Evolutionary conservation across 1,140 invertebrate genomes (phyloP), one percentile per base, ranked within the genome.

Genomic region (Cotesia typhae): DNA sequence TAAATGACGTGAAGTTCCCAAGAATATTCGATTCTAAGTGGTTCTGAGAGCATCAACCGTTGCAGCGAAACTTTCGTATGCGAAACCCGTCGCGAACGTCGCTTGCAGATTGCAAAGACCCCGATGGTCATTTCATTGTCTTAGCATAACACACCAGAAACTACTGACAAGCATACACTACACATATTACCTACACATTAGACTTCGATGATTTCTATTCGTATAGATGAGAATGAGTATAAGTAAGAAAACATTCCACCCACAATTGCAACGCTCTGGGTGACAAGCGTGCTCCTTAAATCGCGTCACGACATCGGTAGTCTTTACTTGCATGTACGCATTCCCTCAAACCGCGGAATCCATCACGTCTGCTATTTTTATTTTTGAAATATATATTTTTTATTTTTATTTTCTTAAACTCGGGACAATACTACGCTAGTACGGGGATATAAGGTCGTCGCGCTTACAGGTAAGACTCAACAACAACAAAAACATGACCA

Each of bases 291-390:
- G 61, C 72, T 69, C 41, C 67, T 68, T 69, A 73, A 73, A 73
- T 73, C 72, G 66, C 73, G 74, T 74, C 6, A 37, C 55, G 73
- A 20, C 53, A 20, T 73, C 75, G 65, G 60, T 69, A 47, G 41
- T 10, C 60, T 37, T 64, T 73, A 61, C 28, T 28, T 28, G 2
- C 28, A 28, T 28, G 28, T 28, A 28, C 28, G 73, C 75, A 75
- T 77, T 74, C 74, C 41, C 41, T 73, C 73, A 67, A 74, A 74
- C 65, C 38, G 63, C 70, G 77, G 79, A 80, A 79, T 82, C 77
- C 78, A 71, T 81, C 80, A 81, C 81, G 79, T 84, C 75, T 67
- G 53, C 53, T 41, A 64, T 47, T 61, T 4, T 28, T 28, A 28
- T 28, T 28, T 65, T 28, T 63, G 60, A 47, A 47, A 28, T 28